Evolutionary conservation across 2,797 vertebrate genomes (phyloP), one percentile per base, ranked within the genome.

Genomic region (Tauraco hartlaubi): DNA sequence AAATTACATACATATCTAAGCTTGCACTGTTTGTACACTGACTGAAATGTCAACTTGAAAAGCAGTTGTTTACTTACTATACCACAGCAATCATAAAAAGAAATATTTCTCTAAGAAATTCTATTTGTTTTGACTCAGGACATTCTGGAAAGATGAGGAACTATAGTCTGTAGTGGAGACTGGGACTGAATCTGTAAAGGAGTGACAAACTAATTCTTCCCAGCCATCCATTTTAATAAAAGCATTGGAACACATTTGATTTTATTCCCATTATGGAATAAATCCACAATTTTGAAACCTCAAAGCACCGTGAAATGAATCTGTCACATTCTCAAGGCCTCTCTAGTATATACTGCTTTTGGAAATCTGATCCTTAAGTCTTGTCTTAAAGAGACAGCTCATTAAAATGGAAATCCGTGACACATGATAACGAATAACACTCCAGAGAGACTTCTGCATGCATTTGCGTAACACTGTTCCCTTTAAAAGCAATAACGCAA

Each of bases 271-370:
- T 89, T 88, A 85, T 44, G 28, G 48, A 90, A 77, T 82, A 94
- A 90, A 95, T 79, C 66, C 51, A 71, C 31, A 71, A 49, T 74
- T 95, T 76, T 82, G 39, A 77, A 92, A 85, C 51, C 78, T 82
- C 59, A 80, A 77, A 94, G 48, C 18, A 71, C 75, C 2, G 0
- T 90, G 68, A 95, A 97, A 95, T 76, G 8, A 87, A 91, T 79
- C 81, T 89, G 59, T 85, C 84, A 91, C 46, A 55, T 92, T 89
- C 49, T 92, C 41, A 82, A 89, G 67, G 31, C 44, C 55, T 89
- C 51, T 63, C 43, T 63, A 76, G 56, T 71, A 61, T 8, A 67
- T 20, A 39, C 6, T 0, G 0, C 37, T 56, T 86, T 49, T 81
- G 68, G 29, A 96, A 95, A 93, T 52, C 7, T 49, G 8, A 3